Evolutionary conservation across 1,140 invertebrate genomes (phyloP).

Genomic region (Latrodectus geometricus): DNA sequence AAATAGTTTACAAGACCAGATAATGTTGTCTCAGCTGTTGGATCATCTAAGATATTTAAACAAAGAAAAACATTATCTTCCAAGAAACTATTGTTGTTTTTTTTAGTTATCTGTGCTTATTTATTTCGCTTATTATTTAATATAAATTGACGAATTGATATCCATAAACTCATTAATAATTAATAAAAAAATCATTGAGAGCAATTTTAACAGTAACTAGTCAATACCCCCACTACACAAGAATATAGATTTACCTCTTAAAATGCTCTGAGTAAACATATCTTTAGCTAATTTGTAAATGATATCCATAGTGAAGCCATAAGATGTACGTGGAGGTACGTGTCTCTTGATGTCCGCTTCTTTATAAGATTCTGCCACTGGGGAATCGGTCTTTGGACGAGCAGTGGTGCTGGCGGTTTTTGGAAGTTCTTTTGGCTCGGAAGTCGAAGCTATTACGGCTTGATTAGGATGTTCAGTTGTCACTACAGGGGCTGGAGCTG

Average conservation of each 20-base stretch:
- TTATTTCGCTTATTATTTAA: no score
- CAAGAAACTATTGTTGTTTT: no score
- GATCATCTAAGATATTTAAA: slow-evolving; percentile 67
- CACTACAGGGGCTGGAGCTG: neutral
- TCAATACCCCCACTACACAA: no score
- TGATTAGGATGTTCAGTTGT: slow-evolving; percentile 15
- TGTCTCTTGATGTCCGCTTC: slow-evolving; percentile 24
- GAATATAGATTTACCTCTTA: slow-evolving; percentile 70
- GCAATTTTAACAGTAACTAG: no score
- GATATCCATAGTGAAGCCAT: slow-evolving; percentile 78
- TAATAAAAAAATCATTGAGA: no score
- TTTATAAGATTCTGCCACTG: neutral
- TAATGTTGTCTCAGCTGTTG: slow-evolving; percentile 76
- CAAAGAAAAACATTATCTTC: neutral
- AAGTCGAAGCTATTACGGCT: slow-evolving; percentile 32
- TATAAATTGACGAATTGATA: no score
- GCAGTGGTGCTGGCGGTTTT: slow-evolving; percentile 22
- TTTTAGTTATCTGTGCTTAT: no score
- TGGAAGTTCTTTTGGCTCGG: slow-evolving; percentile 21
- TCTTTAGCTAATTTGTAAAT: slow-evolving; percentile 82
- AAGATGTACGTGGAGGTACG: neutral
- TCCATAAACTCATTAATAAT: no score
- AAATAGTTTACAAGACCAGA: slow-evolving; percentile 79
- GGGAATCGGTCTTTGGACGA: neutral
- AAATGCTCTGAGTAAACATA: slow-evolving; percentile 79